These are phyloP conservation scores for Erannis defoliaria DNA, from an alignment of 2,888 invertebrate species.

Conservation along the genomic window DNA sequence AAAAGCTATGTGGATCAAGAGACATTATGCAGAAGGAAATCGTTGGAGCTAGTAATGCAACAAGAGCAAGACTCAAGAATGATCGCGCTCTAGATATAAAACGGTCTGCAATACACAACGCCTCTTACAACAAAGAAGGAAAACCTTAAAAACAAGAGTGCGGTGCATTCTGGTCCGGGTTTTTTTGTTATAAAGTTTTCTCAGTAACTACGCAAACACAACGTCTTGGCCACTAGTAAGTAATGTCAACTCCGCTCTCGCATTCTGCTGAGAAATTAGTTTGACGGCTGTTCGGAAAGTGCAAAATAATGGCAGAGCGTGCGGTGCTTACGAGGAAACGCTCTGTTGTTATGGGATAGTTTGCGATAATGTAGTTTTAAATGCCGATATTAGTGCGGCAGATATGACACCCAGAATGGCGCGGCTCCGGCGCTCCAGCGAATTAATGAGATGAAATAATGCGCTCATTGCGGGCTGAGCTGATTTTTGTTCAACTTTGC, in stretches of 20 bases:
- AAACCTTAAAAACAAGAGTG: no score
- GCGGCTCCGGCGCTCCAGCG: background rate
- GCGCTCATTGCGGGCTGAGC: conserved; percentile 2
- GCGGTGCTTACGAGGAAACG: conserved; percentile 2
- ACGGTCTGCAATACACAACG: no score
- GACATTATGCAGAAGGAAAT: no score
- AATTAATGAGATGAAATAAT: conserved; percentile 14
- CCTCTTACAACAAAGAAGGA: no score
- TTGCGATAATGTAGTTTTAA: conserved; percentile 19
- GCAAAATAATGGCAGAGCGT: conserved; percentile 21
- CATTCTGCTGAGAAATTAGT: conserved; percentile 22
- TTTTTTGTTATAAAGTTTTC: conserved; percentile 43
- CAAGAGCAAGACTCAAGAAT: no score
- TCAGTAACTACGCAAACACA: conserved; percentile 43
- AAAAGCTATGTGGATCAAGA: no score
- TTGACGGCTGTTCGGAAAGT: conserved; percentile 22
- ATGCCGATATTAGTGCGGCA: conserved; percentile 7
- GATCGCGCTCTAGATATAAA: no score
- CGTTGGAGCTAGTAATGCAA: no score
- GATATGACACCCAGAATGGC: conserved; percentile 14
- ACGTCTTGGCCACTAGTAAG: conserved; percentile 30
- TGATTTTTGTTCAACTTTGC: conserved; percentile 19
- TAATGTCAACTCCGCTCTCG: conserved; percentile 36
- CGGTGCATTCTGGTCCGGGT: no score
- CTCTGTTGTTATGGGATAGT: conserved; percentile 19